A percentile compares a stretch with the other conserved stretches of the same genome.
These are phyloP conservation scores for Tachysurus fulvidraco DNA, from an alignment of 2,113 vertebrate genomes.

Conservation along the genomic window DNA sequence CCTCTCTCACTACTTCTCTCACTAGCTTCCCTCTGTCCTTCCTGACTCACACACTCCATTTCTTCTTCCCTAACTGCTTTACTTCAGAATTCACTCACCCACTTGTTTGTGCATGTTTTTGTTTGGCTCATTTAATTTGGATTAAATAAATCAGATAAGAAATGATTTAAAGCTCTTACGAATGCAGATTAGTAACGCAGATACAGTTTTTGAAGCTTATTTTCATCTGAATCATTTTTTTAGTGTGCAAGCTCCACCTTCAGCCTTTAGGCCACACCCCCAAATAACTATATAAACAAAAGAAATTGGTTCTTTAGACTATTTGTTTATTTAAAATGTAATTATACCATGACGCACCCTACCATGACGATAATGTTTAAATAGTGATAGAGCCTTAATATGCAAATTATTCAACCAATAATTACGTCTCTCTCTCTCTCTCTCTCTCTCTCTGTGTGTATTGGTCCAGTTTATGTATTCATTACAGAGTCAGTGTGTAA, in stretches of 20 bases:
- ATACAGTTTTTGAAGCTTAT: neutral
- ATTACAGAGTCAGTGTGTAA: conserved; percentile 65
- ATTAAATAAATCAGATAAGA: neutral
- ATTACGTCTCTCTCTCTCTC: no score
- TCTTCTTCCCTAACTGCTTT: neutral
- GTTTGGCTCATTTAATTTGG: neutral
- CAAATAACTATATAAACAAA: neutral
- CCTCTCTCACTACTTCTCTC: neutral
- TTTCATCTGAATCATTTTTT: neutral
- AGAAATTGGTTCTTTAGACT: neutral
- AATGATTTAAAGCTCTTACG: neutral
- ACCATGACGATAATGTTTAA: neutral
- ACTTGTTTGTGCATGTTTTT: neutral
- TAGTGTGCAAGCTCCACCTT: neutral
- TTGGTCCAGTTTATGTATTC: conserved; percentile 57
- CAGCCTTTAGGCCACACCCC: neutral
- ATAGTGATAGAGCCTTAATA: neutral
- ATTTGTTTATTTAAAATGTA: neutral
- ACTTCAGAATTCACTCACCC: neutral
- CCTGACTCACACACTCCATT: neutral
- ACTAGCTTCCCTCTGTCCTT: neutral
- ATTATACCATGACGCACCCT: neutral
- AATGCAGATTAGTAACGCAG: neutral
- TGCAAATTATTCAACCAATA: neutral
- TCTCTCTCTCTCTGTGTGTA: no score